These are phyloP conservation scores for Hippotragus niger DNA, from an alignment of 2,113 vertebrate genomes.

Conservation along the genomic window DNA sequence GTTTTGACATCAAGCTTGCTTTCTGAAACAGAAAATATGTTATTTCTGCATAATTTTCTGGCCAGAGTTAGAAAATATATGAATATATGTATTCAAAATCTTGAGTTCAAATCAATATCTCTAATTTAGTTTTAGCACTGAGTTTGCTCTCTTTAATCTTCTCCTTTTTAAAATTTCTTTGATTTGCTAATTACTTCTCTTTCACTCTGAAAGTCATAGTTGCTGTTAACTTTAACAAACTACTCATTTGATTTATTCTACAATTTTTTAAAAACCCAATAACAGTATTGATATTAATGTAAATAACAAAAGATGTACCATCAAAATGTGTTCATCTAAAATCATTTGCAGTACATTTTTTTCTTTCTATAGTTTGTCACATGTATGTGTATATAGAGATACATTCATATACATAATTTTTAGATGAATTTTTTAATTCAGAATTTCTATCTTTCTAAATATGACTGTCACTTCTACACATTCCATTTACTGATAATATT, in stretches of 20 bases:
- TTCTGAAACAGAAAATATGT: not conserved
- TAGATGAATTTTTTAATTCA: not conserved
- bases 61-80: not conserved
- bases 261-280: slow-evolving; percentile 8
- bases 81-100: not conserved
- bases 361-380: not conserved
- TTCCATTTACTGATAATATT: not conserved
- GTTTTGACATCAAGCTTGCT: not conserved
- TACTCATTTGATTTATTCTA: not conserved
- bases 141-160: slow-evolving; percentile 46
- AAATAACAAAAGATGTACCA: not conserved
- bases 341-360: not conserved
- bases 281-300: not conserved
- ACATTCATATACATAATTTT: not conserved
- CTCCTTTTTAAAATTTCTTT: not conserved
- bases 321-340: not conserved
- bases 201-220: slow-evolving; percentile 12
- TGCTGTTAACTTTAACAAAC: slow-evolving; percentile 20
- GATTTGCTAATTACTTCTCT: slow-evolving; percentile 33
- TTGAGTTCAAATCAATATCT: slow-evolving; percentile 45
- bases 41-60: not conserved
- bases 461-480: not conserved
- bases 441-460: not conserved
- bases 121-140: slow-evolving; percentile 13
- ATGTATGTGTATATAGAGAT: not conserved